Conservation (phyloP, 1,140 invertebrate genomes). For the Leptestheria dahalacensis region DNA sequence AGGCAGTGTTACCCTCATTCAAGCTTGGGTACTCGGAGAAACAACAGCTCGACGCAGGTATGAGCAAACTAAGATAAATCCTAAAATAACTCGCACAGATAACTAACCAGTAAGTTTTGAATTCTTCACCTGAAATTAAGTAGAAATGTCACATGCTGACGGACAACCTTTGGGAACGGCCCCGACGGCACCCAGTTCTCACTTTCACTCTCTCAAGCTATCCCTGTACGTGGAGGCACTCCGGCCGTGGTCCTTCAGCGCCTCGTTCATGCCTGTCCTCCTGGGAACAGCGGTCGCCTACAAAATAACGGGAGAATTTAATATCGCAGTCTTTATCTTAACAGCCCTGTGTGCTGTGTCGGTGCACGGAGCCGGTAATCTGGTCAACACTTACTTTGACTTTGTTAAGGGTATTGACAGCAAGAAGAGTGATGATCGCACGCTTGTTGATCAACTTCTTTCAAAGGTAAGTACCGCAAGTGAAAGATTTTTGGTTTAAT, state of each 20-base stretch:
- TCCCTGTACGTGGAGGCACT: conserved; percentile 73
- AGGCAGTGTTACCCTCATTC: no score
- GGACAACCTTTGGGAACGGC: background rate
- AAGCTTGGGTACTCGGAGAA: no score
- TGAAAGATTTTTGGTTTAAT: no score
- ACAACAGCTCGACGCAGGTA: no score
- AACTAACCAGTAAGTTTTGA: no score
- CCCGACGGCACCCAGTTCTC: background rate
- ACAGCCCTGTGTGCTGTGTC: conserved; percentile 72
- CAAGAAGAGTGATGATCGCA: conserved; percentile 76
- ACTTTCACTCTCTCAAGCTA: conserved; percentile 48
- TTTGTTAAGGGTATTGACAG: conserved; percentile 86
- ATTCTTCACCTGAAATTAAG: no score
- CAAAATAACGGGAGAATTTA: conserved; percentile 56
- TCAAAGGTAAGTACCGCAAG: no score
- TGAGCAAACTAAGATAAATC: no score
- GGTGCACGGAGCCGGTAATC: conserved; percentile 86
- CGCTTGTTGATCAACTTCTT: conserved; percentile 51
- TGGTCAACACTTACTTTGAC: conserved; percentile 94
- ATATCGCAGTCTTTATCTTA: conserved; percentile 55
- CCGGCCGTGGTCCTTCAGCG: conserved; percentile 82
- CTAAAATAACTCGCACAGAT: no score
- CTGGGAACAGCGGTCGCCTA: conserved; percentile 73
- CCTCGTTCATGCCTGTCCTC: conserved; percentile 74
- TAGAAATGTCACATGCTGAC: no score